Conservation (phyloP, 37 sponge, comb jelly and placozoan species). For the Diacarnus erythraeanus region DNA sequence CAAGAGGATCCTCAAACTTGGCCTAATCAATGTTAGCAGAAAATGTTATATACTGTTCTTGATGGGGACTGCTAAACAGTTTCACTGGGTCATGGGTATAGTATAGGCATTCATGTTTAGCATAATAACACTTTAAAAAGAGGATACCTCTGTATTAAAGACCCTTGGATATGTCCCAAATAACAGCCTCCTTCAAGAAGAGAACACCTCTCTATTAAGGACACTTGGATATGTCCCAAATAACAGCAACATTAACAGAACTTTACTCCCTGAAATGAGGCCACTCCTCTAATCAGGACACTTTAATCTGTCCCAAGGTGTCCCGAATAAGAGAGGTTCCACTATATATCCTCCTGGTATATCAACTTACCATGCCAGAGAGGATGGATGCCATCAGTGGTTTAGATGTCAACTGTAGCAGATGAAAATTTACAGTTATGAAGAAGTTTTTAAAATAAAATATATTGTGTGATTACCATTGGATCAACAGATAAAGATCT, state of each 20-base stretch:
- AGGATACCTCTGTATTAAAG: too few species aligned
- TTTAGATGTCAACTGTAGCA: slow-evolving; percentile 6
- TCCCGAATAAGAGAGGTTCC: too few species aligned
- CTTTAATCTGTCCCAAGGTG: too few species aligned
- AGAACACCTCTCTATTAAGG: too few species aligned
- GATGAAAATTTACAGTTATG: background rate
- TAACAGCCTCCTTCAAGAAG: too few species aligned
- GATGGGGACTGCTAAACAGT: background rate
- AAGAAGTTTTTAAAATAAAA: background rate
- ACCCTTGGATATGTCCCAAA: too few species aligned
- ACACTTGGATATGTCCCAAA: too few species aligned
- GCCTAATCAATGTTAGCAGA: background rate
- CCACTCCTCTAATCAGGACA: too few species aligned
- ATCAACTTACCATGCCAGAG: slow-evolving; percentile 12
- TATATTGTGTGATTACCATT: slow-evolving; percentile 29
- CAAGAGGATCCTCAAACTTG: slow-evolving; percentile 17
- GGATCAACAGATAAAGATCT: slow-evolving; percentile 51
- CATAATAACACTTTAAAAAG: background rate
- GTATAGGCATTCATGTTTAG: background rate
- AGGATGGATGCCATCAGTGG: slow-evolving; percentile 11
- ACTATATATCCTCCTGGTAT: background rate
- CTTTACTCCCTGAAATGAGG: too few species aligned
- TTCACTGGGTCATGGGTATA: background rate
- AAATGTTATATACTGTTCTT: background rate
- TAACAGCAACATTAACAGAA: too few species aligned